Percentiles rank a stretch among this genome's conserved stretches.
These are phyloP conservation scores for Drosophila pseudotakahashii DNA, from an alignment of 2,888 invertebrate species.

Conservation along the genomic window DNA sequence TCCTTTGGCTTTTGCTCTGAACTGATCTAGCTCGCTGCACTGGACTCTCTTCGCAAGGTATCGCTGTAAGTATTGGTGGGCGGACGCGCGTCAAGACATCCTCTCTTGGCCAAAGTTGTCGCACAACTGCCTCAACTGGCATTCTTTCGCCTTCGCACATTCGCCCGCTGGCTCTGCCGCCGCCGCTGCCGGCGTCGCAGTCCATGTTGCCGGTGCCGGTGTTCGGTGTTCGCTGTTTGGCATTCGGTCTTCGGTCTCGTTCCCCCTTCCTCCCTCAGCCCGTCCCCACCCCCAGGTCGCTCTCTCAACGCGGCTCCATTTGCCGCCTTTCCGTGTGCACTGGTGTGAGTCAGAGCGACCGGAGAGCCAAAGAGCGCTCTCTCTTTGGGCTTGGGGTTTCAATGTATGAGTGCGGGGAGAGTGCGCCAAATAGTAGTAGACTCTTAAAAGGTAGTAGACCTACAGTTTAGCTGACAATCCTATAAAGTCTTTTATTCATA, in stretches of 20 bases:
- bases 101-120: conserved; percentile 87
- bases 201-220: conserved; percentile 39
- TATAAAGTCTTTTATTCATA: too few species aligned
- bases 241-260: conserved; percentile 12
- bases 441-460: conserved; percentile 1
- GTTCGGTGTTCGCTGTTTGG: conserved; percentile 20
- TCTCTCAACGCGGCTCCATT: conserved; percentile 50
- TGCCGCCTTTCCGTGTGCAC: conserved; percentile 46
- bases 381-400: neutral
- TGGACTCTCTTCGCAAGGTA: conserved; percentile 17
- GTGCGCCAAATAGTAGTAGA: conserved; percentile 36
- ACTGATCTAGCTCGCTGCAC: conserved; percentile 13
- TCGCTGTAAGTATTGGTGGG: conserved; percentile 38
- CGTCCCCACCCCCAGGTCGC: conserved; percentile 29
- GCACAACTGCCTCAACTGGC: conserved; percentile 85
- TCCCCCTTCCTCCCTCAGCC: conserved; percentile 19
- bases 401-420: conserved; percentile 6
- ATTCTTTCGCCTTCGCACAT: conserved; percentile 71
- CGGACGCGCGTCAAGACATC: conserved; percentile 84
- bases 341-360: conserved; percentile 49
- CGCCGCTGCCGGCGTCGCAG: conserved; percentile 36
- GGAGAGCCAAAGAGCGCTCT: neutral
- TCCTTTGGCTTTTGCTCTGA: conserved; percentile 15
- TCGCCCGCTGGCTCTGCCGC: conserved; percentile 27
- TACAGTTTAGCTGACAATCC: too few species aligned